Evolutionary conservation across 2,888 invertebrate species (phyloP).

Genomic region (Orthosia gracilis): DNA sequence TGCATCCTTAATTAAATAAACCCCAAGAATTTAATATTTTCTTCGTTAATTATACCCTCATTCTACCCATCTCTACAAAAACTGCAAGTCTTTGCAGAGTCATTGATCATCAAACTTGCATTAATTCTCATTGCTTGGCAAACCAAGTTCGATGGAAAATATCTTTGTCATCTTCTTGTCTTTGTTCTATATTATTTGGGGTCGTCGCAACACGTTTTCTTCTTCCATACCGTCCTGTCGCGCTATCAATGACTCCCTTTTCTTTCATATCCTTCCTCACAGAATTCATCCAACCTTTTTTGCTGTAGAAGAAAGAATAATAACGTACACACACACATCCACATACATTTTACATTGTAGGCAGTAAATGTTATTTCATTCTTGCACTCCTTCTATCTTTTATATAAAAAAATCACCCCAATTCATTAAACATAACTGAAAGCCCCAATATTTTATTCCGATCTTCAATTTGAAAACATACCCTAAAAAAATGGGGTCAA

Average conservation of each 20-base stretch:
- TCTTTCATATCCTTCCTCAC: no score
- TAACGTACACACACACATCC: neutral
- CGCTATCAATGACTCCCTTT: no score
- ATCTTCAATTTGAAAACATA: conserved; percentile 41
- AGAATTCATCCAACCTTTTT: neutral
- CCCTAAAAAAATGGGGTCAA: conserved; percentile 41
- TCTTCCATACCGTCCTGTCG: no score
- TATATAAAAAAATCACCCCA: neutral
- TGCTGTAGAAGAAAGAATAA: neutral
- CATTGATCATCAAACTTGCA: neutral
- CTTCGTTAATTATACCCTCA: neutral
- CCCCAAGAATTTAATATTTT: neutral
- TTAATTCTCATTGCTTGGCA: neutral
- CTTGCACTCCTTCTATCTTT: no score
- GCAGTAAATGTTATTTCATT: no score
- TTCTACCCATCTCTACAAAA: neutral
- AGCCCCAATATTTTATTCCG: conserved; percentile 37
- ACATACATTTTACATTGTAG: no score
- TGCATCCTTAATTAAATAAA: no score
- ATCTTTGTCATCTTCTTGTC: no score
- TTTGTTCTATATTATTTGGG: no score
- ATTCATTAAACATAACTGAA: neutral
- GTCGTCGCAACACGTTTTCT: no score
- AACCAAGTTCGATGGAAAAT: neutral
- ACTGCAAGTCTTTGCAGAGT: neutral